A percentile compares a stretch with the other conserved stretches of the same genome.
Conservation (phyloP, 2,113 vertebrate genomes). For the Macquaria australasica region DNA sequence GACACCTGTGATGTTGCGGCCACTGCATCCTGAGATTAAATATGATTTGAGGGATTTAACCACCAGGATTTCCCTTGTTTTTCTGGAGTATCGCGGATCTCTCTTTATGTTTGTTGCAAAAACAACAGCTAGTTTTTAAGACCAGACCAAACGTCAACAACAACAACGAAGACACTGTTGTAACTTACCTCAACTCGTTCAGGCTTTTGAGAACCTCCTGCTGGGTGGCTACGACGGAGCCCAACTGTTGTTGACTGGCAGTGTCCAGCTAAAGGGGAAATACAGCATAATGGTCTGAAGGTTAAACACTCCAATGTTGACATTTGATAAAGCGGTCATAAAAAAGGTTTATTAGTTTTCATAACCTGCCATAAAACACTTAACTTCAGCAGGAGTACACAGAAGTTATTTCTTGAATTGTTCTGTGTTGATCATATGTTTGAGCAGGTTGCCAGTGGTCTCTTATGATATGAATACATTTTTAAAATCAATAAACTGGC, state of each 20-base stretch:
- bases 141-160: conserved; percentile 13
- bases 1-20: conserved; percentile 69
- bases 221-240: conserved; percentile 86
- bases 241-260: conserved; percentile 87
- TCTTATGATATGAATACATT: neutral
- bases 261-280: conserved; percentile 77
- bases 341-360: conserved; percentile 2
- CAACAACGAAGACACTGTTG: neutral
- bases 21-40: conserved; percentile 72
- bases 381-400: neutral
- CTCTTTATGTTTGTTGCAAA: conserved; percentile 37
- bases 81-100: conserved; percentile 47
- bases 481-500: neutral
- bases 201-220: conserved; percentile 92
- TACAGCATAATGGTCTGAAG: neutral
- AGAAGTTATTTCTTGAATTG: neutral
- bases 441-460: neutral
- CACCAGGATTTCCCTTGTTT: conserved; percentile 70
- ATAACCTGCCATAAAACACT: neutral
- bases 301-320: neutral
- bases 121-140: conserved; percentile 52
- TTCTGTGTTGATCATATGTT: neutral
- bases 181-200: conserved; percentile 90
- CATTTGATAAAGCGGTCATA: neutral
- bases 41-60: conserved; percentile 72